Percentiles rank a stretch among this genome's conserved stretches.
phyloP scores from a whole-genome alignment of 2,797 vertebrate species.

The Euphonia xanthogaster region DNA sequence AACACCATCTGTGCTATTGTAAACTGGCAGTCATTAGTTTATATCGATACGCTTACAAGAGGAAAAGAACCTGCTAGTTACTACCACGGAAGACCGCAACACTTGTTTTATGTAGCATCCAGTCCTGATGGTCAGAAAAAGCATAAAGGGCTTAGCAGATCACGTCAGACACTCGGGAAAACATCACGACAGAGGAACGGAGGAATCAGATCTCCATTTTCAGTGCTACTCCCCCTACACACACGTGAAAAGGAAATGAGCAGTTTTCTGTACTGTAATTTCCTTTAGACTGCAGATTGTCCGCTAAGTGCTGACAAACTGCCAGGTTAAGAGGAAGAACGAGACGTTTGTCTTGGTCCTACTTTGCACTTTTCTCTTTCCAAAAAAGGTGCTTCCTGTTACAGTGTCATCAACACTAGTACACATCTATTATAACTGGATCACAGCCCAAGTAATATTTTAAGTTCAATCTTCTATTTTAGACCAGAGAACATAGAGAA shows the following conservation, averaged over 20 bases:
- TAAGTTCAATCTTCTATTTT: background rate
- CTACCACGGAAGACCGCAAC: background rate
- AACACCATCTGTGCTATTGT: rapidly evolving
- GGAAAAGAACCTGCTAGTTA: background rate
- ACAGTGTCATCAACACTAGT: background rate
- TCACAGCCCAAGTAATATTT: background rate
- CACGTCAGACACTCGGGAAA: background rate
- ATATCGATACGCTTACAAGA: background rate
- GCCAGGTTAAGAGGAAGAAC: background rate
- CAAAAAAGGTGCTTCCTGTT: background rate
- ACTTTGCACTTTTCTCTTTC: background rate
- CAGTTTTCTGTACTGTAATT: background rate
- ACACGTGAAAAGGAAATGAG: background rate
- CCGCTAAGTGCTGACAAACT: background rate
- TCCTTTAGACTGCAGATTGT: background rate
- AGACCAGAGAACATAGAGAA: background rate
- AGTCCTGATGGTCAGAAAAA: background rate
- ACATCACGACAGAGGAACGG: background rate
- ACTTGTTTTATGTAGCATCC: background rate
- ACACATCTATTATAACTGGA: background rate
- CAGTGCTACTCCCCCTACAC: background rate
- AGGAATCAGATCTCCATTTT: background rate
- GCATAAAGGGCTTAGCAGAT: background rate
- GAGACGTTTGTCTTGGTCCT: background rate
- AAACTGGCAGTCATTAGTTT: background rate